These are phyloP conservation scores for Kryptopterus vitreolus DNA, from an alignment of 2,797 vertebrate species.

Conservation along the genomic window DNA sequence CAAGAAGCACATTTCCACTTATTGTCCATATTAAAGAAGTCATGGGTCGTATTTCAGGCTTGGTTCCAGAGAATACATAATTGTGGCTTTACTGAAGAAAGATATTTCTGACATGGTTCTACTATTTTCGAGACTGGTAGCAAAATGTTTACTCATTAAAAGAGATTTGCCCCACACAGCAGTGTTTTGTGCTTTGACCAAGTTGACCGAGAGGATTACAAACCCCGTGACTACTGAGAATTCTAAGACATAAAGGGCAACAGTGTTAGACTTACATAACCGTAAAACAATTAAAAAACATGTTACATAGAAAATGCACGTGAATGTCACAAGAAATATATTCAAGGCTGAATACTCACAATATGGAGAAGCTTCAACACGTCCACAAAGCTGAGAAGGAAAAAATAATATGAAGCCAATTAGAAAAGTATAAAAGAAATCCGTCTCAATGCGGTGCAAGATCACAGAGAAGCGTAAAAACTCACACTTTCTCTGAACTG, in stretches of 20 bases:
- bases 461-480: constrained; percentile 40
- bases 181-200: constrained; percentile 14
- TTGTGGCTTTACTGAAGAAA: background rate
- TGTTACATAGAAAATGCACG: background rate
- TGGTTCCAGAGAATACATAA: background rate
- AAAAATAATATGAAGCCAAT: constrained; percentile 54
- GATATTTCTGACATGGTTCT: background rate
- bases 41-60: background rate
- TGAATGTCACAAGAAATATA: background rate
- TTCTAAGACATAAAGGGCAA: background rate
- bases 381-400: constrained; percentile 88
- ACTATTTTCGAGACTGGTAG: background rate
- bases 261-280: background rate
- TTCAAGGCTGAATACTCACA: constrained; percentile 77
- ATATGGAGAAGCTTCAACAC: constrained; percentile 95
- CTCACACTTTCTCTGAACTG: constrained; percentile 97
- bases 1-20: background rate
- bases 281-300: background rate
- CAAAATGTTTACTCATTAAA: background rate
- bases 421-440: background rate
- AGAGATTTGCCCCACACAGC: background rate
- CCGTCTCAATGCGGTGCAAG: background rate
- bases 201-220: constrained; percentile 19
- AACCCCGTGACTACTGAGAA: constrained; percentile 28
- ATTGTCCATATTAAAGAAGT: background rate